Evolutionary conservation across 2,797 vertebrate genomes (phyloP).

Genomic region (Myioborus melanocephalus): DNA sequence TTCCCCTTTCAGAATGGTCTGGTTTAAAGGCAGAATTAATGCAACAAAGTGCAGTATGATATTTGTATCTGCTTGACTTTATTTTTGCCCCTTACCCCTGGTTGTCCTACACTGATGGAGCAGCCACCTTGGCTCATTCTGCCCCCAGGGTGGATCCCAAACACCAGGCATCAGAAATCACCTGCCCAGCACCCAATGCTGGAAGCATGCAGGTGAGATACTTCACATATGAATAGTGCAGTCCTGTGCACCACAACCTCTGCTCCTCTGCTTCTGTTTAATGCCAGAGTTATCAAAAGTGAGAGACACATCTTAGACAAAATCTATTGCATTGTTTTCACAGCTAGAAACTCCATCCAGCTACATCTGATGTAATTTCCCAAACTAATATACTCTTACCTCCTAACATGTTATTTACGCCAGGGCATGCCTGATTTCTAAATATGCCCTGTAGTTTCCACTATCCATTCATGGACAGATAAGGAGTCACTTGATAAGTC

Average conservation of each 20-base stretch:
- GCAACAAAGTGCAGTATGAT: not conserved
- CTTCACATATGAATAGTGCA: not conserved
- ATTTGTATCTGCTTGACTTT: not conserved
- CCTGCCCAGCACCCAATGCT: not conserved
- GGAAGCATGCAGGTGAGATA: not conserved
- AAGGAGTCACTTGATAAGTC: not conserved
- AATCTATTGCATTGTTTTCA: not conserved
- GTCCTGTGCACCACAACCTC: not conserved
- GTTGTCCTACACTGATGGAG: fast-evolving
- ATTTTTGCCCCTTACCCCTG: not conserved
- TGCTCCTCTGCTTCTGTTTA: not conserved
- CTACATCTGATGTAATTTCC: not conserved
- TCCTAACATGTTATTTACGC: not conserved
- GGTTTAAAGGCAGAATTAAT: not conserved
- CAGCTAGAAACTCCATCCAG: not conserved
- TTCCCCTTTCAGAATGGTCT: not conserved
- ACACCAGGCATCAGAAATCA: not conserved
- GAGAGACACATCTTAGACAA: not conserved
- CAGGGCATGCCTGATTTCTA: not conserved
- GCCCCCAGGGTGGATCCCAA: not conserved
- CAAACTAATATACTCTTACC: not conserved
- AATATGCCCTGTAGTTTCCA: not conserved
- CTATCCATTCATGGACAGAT: not conserved
- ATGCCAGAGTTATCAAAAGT: fast-evolving
- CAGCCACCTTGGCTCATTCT: not conserved